Evolutionary conservation across 2,888 invertebrate genomes (phyloP).

Genomic region (Dusona sp.): DNA sequence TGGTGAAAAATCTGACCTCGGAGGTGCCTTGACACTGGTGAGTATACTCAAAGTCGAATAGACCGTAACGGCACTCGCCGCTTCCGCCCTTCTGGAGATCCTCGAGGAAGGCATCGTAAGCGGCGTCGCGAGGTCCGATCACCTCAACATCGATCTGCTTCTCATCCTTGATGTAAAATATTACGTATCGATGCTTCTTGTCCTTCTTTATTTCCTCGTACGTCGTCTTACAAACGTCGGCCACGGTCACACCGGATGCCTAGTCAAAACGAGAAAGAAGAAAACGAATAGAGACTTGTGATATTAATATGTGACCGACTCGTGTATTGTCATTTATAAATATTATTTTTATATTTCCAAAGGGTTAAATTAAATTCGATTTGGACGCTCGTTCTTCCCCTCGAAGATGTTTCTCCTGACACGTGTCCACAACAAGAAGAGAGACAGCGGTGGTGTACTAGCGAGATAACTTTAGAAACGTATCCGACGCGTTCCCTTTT

Average conservation of each 20-base stretch:
- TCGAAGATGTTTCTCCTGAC: conserved; percentile 15
- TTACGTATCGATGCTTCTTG: conserved; percentile 98
- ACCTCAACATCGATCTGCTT: conserved; percentile 98
- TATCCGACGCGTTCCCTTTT: conserved; percentile 81
- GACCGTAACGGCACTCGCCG: conserved; percentile 98
- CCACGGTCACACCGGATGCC: conserved; percentile 99
- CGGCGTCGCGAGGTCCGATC: conserved; percentile 94
- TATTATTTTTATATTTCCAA: conserved; percentile 11
- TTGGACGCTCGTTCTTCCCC: conserved; percentile 31
- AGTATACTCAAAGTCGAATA: conserved; percentile 99
- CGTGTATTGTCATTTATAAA: not conserved
- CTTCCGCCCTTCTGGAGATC: conserved; percentile 96
- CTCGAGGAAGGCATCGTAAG: conserved; percentile 97
- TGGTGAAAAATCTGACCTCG: conserved; percentile 86
- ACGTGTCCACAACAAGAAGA: conserved; percentile 47
- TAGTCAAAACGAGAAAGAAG: conserved; percentile 74
- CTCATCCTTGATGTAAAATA: conserved; percentile 98
- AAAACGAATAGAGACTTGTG: conserved; percentile 1
- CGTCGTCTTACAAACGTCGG: conserved; percentile 96
- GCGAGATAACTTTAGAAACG: conserved; percentile 83
- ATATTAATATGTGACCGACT: not conserved
- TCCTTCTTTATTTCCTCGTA: conserved; percentile 99
- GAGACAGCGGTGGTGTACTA: conserved; percentile 51
- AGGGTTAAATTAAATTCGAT: conserved; percentile 20
- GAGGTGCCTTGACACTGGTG: conserved; percentile 99